phyloP scores from a whole-genome alignment of 2,888 invertebrate species.

The Oxyscelio sp. region DNA sequence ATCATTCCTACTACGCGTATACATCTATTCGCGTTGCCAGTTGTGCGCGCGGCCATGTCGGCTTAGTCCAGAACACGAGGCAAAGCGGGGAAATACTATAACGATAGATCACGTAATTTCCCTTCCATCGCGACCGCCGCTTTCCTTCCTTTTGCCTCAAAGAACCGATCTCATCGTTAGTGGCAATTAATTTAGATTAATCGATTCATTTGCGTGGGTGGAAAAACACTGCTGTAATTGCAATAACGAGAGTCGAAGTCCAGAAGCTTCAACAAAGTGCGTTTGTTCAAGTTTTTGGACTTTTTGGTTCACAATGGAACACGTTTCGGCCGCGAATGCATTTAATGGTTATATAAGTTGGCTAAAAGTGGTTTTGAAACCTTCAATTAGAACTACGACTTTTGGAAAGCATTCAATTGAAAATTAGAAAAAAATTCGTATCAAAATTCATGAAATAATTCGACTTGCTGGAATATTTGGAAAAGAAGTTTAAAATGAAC shows the following conservation, averaged over 20 bases:
- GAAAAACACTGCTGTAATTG: conserved; percentile 18
- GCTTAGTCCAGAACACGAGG: conserved; percentile 71
- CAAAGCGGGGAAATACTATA: conserved; percentile 53
- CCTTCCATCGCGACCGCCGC: conserved; percentile 42
- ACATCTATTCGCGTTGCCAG: conserved; percentile 71
- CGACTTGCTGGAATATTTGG: no score
- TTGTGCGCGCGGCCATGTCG: conserved; percentile 74
- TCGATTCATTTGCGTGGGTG: conserved; percentile 41
- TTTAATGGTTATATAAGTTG: conserved; percentile 63
- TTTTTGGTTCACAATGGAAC: conserved; percentile 43
- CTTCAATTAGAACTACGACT: no score
- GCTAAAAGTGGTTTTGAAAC: no score
- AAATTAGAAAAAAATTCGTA: no score
- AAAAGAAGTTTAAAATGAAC: no score
- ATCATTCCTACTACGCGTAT: conserved; percentile 81
- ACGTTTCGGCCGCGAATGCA: conserved; percentile 53
- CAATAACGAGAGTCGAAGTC: conserved; percentile 9
- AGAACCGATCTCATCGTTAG: conserved; percentile 58
- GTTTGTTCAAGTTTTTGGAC: conserved; percentile 3
- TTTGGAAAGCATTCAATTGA: no score
- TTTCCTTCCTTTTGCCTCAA: conserved; percentile 57
- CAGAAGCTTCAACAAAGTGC: background rate
- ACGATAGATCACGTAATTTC: conserved; percentile 75
- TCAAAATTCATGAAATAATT: no score
- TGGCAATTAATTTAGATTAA: conserved; percentile 62